These are phyloP conservation scores for Stomorhina lunata DNA, from an alignment of 2,888 invertebrate species.

Conservation along the genomic window DNA sequence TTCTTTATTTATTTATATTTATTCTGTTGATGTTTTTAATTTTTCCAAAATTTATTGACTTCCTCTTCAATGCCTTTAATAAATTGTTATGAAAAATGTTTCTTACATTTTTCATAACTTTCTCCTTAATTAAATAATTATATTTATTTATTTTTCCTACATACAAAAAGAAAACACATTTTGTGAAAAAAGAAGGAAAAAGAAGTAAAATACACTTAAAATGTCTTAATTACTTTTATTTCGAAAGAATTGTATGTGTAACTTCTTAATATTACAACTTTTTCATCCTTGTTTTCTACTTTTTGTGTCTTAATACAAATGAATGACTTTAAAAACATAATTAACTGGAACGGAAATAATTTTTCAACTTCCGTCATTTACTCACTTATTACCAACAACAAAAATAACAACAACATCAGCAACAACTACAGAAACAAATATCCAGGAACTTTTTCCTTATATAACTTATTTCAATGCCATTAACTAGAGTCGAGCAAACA, in stretches of 20 bases:
- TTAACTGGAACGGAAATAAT: conserved; percentile 65
- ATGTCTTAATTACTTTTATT: conserved; percentile 39
- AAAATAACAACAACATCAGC: not conserved
- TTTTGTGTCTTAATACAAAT: conserved; percentile 9
- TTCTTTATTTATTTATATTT: too few relatives aligned
- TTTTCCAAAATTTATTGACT: too few relatives aligned
- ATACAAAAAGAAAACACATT: not conserved
- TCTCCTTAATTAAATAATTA: conserved; percentile 2
- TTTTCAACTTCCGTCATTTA: conserved; percentile 59
- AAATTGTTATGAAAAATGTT: too few relatives aligned
- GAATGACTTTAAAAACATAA: conserved; percentile 55
- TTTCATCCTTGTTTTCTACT: not conserved
- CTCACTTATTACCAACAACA: conserved; percentile 15
- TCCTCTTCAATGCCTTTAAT: too few relatives aligned
- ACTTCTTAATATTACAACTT: not conserved
- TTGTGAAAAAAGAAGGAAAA: not conserved
- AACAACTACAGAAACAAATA: not conserved
- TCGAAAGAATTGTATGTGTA: not conserved
- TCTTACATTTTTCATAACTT: too few relatives aligned
- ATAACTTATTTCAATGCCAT: conserved; percentile 37
- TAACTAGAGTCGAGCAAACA: not conserved
- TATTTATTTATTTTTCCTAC: not conserved
- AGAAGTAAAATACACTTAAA: not conserved
- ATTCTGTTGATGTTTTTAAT: too few relatives aligned
- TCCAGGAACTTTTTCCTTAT: not conserved